Evolutionary conservation across 1,140 invertebrate species (phyloP).

Genomic region (Diabrotica virgifera): DNA sequence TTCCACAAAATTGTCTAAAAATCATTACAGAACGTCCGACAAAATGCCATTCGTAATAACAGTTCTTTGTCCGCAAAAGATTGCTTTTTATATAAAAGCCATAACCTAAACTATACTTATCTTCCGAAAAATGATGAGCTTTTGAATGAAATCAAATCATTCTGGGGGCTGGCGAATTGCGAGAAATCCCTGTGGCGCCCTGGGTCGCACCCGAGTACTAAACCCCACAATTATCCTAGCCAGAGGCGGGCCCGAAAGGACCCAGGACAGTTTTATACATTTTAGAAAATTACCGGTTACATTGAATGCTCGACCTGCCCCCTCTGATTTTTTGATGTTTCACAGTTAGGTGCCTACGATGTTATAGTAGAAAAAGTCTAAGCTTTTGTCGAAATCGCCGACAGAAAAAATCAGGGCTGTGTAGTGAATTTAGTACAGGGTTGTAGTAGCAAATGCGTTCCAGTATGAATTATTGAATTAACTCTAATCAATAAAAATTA

Average conservation of each 20-base stretch:
- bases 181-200: slow-evolving; percentile 24
- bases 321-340: slow-evolving; percentile 13
- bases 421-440: too few relatives aligned
- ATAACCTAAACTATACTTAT: slow-evolving; percentile 13
- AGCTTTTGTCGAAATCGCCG: neutral
- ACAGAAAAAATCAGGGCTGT: too few relatives aligned
- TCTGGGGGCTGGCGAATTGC: slow-evolving; percentile 10
- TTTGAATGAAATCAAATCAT: slow-evolving; percentile 21
- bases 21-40: neutral
- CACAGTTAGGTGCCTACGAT: slow-evolving; percentile 19
- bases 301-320: slow-evolving; percentile 20
- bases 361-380: neutral
- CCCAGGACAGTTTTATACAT: slow-evolving; percentile 28
- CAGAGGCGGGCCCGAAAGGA: slow-evolving; percentile 14
- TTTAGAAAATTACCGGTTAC: slow-evolving; percentile 31
- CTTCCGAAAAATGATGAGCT: slow-evolving; percentile 12
- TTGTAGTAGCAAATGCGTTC: too few relatives aligned
- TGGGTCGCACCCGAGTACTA: slow-evolving; percentile 26
- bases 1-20: neutral
- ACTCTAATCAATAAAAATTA: too few relatives aligned
- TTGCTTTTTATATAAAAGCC: slow-evolving; percentile 15
- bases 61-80: slow-evolving; percentile 17
- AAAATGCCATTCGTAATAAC: slow-evolving; percentile 15
- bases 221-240: slow-evolving; percentile 24
- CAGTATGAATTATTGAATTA: too few relatives aligned